Conservation (phyloP, 2,888 invertebrate genomes). For the Graphium colonna region DNA sequence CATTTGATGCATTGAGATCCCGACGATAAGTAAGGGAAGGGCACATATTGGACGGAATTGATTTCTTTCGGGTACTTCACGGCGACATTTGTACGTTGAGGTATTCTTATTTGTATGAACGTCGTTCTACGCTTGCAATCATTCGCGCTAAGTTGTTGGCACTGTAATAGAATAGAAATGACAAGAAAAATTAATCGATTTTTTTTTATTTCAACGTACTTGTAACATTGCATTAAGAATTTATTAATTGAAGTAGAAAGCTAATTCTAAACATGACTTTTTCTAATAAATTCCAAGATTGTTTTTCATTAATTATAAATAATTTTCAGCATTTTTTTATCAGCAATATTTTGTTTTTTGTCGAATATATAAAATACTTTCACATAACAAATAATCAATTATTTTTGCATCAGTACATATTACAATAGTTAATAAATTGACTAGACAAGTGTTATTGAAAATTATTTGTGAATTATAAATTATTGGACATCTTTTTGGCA, state of each 20-base stretch:
- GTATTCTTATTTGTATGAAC: slow-evolving; percentile 34
- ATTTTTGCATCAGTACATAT: no score
- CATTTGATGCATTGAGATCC: slow-evolving; percentile 25
- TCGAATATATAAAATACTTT: no score
- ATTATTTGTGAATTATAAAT: background rate
- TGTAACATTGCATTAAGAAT: background rate
- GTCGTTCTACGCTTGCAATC: slow-evolving; percentile 32
- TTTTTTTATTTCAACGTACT: background rate
- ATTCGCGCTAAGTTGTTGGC: slow-evolving; percentile 15
- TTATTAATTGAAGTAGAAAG: background rate
- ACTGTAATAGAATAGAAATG: slow-evolving; percentile 22
- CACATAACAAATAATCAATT: no score
- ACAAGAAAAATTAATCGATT: background rate
- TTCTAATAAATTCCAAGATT: no score
- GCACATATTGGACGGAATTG: slow-evolving; percentile 31
- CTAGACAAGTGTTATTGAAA: no score
- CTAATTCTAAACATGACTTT: no score
- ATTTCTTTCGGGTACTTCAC: slow-evolving; percentile 31
- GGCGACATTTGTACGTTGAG: slow-evolving; percentile 30
- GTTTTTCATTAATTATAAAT: no score
- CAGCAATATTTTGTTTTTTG: no score
- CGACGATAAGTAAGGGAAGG: slow-evolving; percentile 25
- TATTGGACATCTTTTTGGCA: background rate
- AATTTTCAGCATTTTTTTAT: no score
- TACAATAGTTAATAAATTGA: no score